These are phyloP conservation scores for Exocentrus adspersus DNA, from an alignment of 2,888 invertebrate genomes.

Conservation along the genomic window DNA sequence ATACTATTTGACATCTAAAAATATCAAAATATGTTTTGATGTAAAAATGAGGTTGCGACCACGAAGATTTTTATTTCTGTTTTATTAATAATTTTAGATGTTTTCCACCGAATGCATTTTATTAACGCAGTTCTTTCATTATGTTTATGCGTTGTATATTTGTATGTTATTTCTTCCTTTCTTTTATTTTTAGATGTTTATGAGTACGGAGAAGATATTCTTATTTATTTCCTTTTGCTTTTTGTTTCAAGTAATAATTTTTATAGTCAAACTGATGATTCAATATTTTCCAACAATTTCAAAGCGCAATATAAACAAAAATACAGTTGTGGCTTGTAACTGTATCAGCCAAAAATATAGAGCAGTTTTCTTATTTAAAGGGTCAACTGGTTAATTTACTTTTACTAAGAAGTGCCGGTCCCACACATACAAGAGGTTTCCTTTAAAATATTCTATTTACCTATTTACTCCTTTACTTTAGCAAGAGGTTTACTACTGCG, in stretches of 20 bases:
- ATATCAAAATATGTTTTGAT: constrained; percentile 60
- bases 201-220: not conserved
- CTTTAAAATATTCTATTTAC: too few relatives aligned
- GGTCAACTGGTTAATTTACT: too few relatives aligned
- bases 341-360: too few relatives aligned
- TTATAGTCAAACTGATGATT: too few relatives aligned
- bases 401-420: too few relatives aligned
- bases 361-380: too few relatives aligned
- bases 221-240: not conserved
- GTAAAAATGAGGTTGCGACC: constrained; percentile 57
- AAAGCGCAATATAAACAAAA: too few relatives aligned
- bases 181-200: constrained; percentile 5
- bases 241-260: not conserved
- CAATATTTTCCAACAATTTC: too few relatives aligned
- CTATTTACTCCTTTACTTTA: too few relatives aligned
- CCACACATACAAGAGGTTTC: too few relatives aligned
- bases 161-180: not conserved
- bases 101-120: constrained; percentile 30
- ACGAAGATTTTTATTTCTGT: constrained; percentile 45
- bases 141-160: not conserved
- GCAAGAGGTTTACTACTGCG: too few relatives aligned
- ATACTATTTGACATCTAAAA: constrained; percentile 63
- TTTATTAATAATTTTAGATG: constrained; percentile 46
- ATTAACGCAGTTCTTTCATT: constrained; percentile 17
- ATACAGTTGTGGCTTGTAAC: too few relatives aligned